These are phyloP conservation scores for Cavia aperea DNA, from an alignment of 2,113 vertebrate genomes.

Conservation along the genomic window DNA sequence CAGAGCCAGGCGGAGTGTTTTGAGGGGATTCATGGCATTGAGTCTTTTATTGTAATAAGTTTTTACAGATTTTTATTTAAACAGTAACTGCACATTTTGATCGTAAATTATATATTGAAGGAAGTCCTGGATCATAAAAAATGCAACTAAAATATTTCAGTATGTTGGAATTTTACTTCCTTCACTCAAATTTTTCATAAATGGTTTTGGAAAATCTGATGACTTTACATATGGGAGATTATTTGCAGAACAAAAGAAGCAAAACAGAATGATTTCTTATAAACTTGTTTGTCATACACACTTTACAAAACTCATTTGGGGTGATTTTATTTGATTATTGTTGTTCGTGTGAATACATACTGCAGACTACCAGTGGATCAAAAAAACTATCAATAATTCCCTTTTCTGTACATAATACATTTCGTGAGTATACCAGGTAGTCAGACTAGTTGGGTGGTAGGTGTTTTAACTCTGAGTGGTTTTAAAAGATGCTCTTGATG, in stretches of 20 bases:
- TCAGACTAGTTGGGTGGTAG: not conserved
- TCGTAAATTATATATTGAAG: not conserved
- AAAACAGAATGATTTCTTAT: not conserved
- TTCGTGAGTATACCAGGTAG: not conserved
- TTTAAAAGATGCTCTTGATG: not conserved
- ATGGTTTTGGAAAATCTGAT: not conserved
- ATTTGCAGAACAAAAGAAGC: not conserved
- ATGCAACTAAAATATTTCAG: not conserved
- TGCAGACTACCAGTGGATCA: not conserved
- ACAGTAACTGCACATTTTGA: not conserved
- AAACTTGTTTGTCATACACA: not conserved
- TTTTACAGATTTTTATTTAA: not conserved
- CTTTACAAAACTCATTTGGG: not conserved
- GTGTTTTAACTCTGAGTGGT: not conserved
- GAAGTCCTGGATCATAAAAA: not conserved
- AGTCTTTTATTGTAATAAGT: not conserved
- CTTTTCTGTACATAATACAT: not conserved
- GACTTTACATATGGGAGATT: not conserved
- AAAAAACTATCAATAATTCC: not conserved
- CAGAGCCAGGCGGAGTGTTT: not conserved
- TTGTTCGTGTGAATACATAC: not conserved
- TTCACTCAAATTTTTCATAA: not conserved
- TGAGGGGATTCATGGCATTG: not conserved
- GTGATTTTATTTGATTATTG: not conserved
- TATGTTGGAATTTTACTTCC: not conserved